A percentile compares a stretch with the other conserved stretches of the same genome.
Conservation (phyloP, 2,113 vertebrate genomes). For the Siniperca knerii region DNA sequence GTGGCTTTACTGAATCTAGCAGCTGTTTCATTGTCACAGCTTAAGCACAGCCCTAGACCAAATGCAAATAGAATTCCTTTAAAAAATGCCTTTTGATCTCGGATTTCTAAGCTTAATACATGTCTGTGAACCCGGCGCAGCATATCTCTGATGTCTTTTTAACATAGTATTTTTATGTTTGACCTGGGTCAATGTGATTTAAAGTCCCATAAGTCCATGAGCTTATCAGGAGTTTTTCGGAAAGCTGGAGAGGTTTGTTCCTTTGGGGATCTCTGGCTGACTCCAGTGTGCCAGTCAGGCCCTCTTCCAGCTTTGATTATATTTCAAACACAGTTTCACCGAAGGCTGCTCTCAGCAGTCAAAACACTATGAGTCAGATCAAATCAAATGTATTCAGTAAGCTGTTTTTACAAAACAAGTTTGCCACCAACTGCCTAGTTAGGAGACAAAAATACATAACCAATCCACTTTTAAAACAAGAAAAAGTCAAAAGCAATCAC, state of each 20-base stretch:
- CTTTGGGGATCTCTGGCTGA: constrained; percentile 44
- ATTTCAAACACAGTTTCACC: constrained; percentile 65
- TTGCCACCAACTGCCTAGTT: constrained; percentile 35
- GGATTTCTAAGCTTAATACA: constrained; percentile 53
- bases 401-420: constrained; percentile 52
- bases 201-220: constrained; percentile 48
- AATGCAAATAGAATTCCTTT: constrained; percentile 60
- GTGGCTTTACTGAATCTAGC: constrained; percentile 12
- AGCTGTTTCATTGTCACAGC: constrained; percentile 41
- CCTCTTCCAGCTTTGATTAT: constrained; percentile 61
- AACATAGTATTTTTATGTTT: constrained; percentile 61
- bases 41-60: constrained; percentile 42
- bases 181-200: constrained; percentile 62
- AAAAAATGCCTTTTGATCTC: constrained; percentile 57
- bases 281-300: constrained; percentile 24
- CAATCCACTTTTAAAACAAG: constrained; percentile 21
- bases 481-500: background rate
- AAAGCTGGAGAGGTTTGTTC: constrained; percentile 45
- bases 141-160: constrained; percentile 42
- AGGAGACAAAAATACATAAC: constrained; percentile 22
- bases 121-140: constrained; percentile 34
- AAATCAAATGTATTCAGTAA: constrained; percentile 62
- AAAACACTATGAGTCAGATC: constrained; percentile 62
- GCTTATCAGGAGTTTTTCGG: constrained; percentile 57
- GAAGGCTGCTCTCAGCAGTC: constrained; percentile 39